Percentiles rank a stretch among this genome's conserved stretches.
phyloP scores from a whole-genome alignment of 2,888 invertebrate species.

The Polydesmus complanatus region DNA sequence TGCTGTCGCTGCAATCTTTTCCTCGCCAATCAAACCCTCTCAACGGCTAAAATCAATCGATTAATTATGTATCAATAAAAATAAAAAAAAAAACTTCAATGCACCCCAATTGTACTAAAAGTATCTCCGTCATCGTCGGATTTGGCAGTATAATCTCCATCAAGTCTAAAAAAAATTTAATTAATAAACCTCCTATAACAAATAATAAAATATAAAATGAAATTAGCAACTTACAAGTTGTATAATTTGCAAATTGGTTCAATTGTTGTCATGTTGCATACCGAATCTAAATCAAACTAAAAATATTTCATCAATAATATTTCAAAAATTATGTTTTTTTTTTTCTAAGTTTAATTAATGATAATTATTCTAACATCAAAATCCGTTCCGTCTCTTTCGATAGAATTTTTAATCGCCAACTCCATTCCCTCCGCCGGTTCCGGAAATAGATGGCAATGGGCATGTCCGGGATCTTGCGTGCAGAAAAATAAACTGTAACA shows the following conservation, averaged over 20 bases:
- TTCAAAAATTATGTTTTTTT: too few species aligned
- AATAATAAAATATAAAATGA: background rate
- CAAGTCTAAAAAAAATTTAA: background rate
- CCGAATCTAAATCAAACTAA: too few species aligned
- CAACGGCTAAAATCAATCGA: background rate
- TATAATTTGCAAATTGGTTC: background rate
- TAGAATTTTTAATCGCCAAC: too few species aligned
- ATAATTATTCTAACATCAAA: background rate
- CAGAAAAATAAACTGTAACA: constrained; percentile 8
- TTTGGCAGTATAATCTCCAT: background rate
- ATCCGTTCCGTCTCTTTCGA: too few species aligned
- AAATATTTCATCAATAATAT: too few species aligned
- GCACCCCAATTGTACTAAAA: constrained; percentile 8
- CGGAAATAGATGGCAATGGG: constrained; percentile 12
- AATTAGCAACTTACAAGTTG: background rate
- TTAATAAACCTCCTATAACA: background rate
- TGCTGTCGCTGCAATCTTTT: constrained; percentile 20
- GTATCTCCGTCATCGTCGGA: constrained; percentile 9
- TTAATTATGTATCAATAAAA: background rate
- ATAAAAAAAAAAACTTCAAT: background rate
- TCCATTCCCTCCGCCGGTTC: constrained; percentile 8
- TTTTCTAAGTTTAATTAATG: too few species aligned
- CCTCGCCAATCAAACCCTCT: constrained; percentile 18
- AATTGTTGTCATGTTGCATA: background rate
- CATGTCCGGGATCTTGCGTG: constrained; percentile 4